These are phyloP conservation scores for Congeria kusceri DNA, from an alignment of 2,888 invertebrate genomes.

Conservation along the genomic window DNA sequence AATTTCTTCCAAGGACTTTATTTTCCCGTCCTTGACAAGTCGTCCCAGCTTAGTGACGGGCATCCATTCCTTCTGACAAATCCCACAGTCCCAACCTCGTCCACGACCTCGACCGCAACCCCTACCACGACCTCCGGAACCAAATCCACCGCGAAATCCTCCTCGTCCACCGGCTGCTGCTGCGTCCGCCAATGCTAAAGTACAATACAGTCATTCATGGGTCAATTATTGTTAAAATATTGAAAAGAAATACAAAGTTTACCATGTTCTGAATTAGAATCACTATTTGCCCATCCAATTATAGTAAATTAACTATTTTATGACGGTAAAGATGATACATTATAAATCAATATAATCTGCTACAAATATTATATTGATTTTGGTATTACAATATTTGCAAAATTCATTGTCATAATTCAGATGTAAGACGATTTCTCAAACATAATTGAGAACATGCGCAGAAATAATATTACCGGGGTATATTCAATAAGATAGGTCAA, in stretches of 20 bases:
- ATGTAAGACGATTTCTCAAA: background rate
- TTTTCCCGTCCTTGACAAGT: constrained; percentile 98
- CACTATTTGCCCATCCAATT: no score
- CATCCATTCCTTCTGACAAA: constrained; percentile 96
- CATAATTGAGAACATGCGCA: no score
- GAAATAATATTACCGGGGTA: no score
- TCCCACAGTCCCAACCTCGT: constrained; percentile 85
- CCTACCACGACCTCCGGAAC: constrained; percentile 88
- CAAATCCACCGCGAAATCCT: constrained; percentile 83
- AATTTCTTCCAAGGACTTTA: constrained; percentile 97
- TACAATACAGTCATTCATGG: background rate
- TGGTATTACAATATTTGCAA: background rate
- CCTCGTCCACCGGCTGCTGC: constrained; percentile 89
- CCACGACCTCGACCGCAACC: constrained; percentile 88
- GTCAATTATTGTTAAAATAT: no score
- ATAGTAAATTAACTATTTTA: no score
- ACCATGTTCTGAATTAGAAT: no score
- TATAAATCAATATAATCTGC: background rate
- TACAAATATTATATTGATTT: background rate
- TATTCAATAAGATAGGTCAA: no score
- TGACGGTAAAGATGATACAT: no score
- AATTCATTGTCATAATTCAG: background rate
- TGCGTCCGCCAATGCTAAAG: constrained; percentile 94
- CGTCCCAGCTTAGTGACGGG: constrained; percentile 99
- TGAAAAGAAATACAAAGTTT: no score